Conservation (phyloP, 2,113 vertebrate genomes). For the Castor canadensis region DNA sequence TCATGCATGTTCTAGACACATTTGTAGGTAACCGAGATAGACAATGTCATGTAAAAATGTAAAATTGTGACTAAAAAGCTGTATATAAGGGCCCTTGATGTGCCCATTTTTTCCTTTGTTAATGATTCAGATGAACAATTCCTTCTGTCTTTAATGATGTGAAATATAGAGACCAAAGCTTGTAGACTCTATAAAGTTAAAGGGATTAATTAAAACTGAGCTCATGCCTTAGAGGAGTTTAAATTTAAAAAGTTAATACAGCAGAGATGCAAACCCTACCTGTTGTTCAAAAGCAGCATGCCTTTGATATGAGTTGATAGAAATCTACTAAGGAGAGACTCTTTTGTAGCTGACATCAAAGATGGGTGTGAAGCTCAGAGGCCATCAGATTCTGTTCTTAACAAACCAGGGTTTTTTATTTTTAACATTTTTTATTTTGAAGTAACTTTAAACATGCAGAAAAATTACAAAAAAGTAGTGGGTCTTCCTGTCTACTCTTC, state of each 20-base stretch:
- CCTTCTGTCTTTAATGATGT: background rate
- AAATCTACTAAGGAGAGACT: background rate
- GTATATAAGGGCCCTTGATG: background rate
- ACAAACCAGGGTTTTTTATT: background rate
- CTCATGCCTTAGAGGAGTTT: background rate
- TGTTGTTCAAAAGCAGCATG: slow-evolving; percentile 37
- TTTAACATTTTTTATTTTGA: slow-evolving; percentile 29
- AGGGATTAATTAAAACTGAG: slow-evolving; percentile 56
- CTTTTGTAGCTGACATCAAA: slow-evolving; percentile 45
- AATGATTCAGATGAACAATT: slow-evolving; percentile 10
- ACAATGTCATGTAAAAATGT: background rate
- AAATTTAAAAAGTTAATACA: slow-evolving; percentile 21
- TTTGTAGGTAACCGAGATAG: background rate
- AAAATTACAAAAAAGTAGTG: background rate
- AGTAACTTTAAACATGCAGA: background rate
- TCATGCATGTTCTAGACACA: background rate
- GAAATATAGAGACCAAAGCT: slow-evolving; percentile 3
- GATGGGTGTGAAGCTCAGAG: background rate
- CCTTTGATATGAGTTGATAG: slow-evolving; percentile 24
- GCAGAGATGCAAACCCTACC: background rate
- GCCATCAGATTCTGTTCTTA: background rate
- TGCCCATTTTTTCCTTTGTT: background rate
- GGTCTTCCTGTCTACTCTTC: background rate
- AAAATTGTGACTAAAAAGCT: background rate
- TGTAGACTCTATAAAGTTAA: slow-evolving; percentile 48